A percentile compares a stretch with the other conserved stretches of the same genome.
Evolutionary conservation across 2,113 vertebrate species (phyloP).

Genomic region (Chloroceryle aenea): DNA sequence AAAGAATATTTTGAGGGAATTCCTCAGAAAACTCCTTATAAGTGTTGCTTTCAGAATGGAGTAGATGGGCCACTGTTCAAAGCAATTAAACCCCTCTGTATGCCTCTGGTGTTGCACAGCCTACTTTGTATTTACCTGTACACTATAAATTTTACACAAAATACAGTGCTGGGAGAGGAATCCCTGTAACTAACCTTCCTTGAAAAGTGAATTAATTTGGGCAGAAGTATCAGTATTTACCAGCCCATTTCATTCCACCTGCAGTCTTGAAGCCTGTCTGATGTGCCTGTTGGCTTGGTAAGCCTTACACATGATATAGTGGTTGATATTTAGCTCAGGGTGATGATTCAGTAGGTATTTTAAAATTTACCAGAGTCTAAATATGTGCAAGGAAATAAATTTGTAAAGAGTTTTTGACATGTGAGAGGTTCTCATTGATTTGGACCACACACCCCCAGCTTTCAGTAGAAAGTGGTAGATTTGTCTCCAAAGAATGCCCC

Average conservation of each 20-base stretch:
- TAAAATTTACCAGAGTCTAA: background rate
- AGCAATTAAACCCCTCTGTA: background rate
- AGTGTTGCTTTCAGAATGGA: background rate
- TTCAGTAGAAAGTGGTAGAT: background rate
- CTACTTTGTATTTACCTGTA: background rate
- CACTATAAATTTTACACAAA: background rate
- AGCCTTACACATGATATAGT: background rate
- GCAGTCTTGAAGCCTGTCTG: background rate
- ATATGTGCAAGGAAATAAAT: background rate
- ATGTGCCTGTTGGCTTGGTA: background rate
- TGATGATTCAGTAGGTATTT: background rate
- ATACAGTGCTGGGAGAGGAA: background rate
- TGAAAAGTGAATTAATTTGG: background rate
- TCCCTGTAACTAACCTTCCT: background rate
- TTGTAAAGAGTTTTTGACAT: background rate
- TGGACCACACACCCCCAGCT: background rate
- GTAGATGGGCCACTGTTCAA: background rate
- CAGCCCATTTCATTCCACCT: background rate
- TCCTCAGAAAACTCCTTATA: background rate
- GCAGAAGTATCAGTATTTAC: background rate
- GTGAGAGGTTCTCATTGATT: background rate
- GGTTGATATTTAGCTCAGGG: background rate
- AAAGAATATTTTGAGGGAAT: background rate
- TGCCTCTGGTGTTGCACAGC: background rate
- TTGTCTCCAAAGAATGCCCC: background rate